Conservation (phyloP, 2,888 invertebrate genomes). For the Tanypteryx hageni region DNA sequence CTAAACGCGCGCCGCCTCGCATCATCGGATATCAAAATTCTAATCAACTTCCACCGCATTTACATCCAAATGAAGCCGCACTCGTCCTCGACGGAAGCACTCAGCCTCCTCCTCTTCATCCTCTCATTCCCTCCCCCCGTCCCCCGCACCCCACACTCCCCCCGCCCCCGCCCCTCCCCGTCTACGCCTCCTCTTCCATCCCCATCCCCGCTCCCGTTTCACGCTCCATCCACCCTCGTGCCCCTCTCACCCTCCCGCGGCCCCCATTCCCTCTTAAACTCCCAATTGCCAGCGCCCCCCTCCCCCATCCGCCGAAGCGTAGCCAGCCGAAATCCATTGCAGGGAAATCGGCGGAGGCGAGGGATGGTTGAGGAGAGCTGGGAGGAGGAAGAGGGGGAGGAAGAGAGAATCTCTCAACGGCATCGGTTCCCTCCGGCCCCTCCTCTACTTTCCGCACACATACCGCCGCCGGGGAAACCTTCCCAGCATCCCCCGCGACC, state of each 20-base stretch:
- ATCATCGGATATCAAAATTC: constrained; percentile 16
- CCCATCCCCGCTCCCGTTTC: background rate
- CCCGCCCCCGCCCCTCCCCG: background rate
- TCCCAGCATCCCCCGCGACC: background rate
- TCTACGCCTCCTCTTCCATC: background rate
- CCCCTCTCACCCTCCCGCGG: background rate
- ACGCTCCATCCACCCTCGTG: background rate
- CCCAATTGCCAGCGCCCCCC: background rate
- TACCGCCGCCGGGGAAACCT: background rate
- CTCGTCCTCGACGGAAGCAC: constrained; percentile 9
- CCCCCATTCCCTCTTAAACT: background rate
- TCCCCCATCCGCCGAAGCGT: background rate
- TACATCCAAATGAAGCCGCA: background rate
- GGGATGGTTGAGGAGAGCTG: no score
- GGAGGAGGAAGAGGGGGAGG: background rate
- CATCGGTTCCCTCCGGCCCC: background rate
- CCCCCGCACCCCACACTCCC: no score
- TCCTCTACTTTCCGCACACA: background rate
- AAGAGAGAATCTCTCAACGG: background rate
- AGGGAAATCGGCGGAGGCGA: background rate
- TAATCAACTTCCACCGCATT: constrained; percentile 26
- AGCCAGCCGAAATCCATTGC: background rate
- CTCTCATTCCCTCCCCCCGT: background rate
- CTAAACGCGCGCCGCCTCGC: background rate
- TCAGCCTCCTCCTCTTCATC: background rate